Evolutionary conservation across 1,140 invertebrate species (phyloP).

Genomic region (Portunus trituberculatus): DNA sequence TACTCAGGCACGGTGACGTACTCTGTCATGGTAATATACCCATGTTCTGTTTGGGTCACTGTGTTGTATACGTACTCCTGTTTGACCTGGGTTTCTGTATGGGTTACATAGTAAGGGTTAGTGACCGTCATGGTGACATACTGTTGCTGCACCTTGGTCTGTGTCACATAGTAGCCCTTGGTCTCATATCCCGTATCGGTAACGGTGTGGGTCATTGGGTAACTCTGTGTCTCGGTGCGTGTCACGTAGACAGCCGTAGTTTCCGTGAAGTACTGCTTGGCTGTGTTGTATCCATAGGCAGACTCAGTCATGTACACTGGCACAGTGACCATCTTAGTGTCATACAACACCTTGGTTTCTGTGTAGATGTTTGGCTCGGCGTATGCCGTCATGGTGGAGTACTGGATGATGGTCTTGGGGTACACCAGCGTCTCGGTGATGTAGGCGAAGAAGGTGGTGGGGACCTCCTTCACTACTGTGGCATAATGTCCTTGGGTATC

Average conservation of each 20-base stretch:
- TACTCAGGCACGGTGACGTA: conserved; percentile 76
- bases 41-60: conserved; percentile 69
- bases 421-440: conserved; percentile 77
- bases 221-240: conserved; percentile 75
- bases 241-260: conserved; percentile 74
- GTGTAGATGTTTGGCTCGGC: conserved; percentile 76
- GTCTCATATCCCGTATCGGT: conserved; percentile 77
- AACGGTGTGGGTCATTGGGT: conserved; percentile 75
- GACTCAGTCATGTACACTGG: conserved; percentile 76
- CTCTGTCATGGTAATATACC: conserved; percentile 75
- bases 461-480: conserved; percentile 63
- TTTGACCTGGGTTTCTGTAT: conserved; percentile 75
- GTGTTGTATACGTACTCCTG: conserved; percentile 76
- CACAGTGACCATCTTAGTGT: conserved; percentile 76
- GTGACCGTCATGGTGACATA: conserved; percentile 77
- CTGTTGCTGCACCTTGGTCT: conserved; percentile 76
- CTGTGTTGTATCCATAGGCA: conserved; percentile 76
- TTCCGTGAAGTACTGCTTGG: conserved; percentile 76
- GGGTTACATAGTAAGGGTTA: conserved; percentile 77
- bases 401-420: conserved; percentile 77
- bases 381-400: conserved; percentile 77
- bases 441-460: conserved; percentile 76
- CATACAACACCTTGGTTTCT: conserved; percentile 75
- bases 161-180: conserved; percentile 77
- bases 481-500: conserved; percentile 74